Percentiles rank a stretch among this genome's conserved stretches.
These are phyloP conservation scores for Pseudomugil gertrudae DNA, from an alignment of 2,797 vertebrate genomes.

Conservation along the genomic window DNA sequence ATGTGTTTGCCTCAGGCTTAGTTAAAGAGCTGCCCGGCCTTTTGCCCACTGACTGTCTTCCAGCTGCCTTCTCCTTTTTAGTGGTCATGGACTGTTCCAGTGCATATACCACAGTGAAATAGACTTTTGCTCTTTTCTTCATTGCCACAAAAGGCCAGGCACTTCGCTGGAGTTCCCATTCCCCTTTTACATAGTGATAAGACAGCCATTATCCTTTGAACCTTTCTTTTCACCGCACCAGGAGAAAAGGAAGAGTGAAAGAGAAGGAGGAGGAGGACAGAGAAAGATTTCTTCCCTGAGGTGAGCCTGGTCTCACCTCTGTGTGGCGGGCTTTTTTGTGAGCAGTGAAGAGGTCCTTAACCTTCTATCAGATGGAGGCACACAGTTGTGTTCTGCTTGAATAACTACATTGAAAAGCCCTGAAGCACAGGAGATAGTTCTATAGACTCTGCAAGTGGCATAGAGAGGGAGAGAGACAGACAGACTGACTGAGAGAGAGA, in stretches of 20 bases:
- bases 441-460: conserved; percentile 78
- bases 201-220: conserved; percentile 84
- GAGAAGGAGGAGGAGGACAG: conserved; percentile 76
- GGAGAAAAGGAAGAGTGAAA: conserved; percentile 80
- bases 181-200: conserved; percentile 85
- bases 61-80: conserved; percentile 66
- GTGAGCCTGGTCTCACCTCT: conserved; percentile 79
- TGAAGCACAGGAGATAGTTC: conserved; percentile 80
- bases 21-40: conserved; percentile 68
- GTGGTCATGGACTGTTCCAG: conserved; percentile 73
- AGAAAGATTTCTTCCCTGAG: conserved; percentile 83
- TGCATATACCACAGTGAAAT: conserved; percentile 73
- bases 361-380: conserved; percentile 86
- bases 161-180: conserved; percentile 81
- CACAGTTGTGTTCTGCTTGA: conserved; percentile 83
- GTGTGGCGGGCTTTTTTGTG: conserved; percentile 80
- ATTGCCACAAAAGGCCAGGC: conserved; percentile 83
- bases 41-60: conserved; percentile 57
- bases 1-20: conserved; percentile 64
- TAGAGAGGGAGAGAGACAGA: conserved; percentile 50
- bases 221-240: conserved; percentile 77
- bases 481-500: conserved; percentile 28
- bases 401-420: conserved; percentile 85
- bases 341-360: conserved; percentile 85
- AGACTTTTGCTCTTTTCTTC: conserved; percentile 82